Conservation (phyloP, 1,140 invertebrate genomes). For the Calycopis cecrops region DNA sequence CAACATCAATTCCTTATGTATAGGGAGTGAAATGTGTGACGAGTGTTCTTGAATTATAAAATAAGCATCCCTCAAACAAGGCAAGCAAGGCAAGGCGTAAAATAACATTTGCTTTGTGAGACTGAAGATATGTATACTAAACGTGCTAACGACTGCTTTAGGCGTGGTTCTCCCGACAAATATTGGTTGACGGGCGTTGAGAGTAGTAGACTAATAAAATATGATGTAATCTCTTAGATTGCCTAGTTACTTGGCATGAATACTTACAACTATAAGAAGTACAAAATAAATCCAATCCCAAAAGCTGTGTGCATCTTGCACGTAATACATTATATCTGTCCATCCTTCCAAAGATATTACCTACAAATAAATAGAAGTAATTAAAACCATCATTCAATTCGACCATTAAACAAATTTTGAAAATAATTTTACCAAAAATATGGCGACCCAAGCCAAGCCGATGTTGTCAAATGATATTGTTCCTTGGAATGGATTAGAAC, state of each 20-base stretch:
- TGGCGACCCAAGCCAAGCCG: slow-evolving; percentile 99
- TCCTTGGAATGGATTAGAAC: slow-evolving; percentile 98
- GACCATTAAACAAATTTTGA: background rate
- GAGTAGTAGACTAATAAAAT: too few relatives aligned
- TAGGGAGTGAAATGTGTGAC: too few relatives aligned
- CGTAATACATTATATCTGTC: slow-evolving; percentile 99
- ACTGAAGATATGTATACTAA: too few relatives aligned
- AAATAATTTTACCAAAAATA: slow-evolving; percentile 94
- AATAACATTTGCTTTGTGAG: too few relatives aligned
- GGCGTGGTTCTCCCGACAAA: too few relatives aligned
- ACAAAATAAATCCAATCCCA: slow-evolving; percentile 99
- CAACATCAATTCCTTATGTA: too few relatives aligned
- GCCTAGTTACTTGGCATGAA: too few relatives aligned
- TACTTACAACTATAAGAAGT: slow-evolving; percentile 96
- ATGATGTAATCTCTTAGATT: slow-evolving; percentile 3
- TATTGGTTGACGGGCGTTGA: too few relatives aligned
- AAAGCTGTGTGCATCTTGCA: slow-evolving; percentile 99
- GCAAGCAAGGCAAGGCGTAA: too few relatives aligned
- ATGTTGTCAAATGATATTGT: slow-evolving; percentile 99
- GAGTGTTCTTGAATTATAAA: too few relatives aligned
- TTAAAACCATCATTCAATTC: slow-evolving; percentile 5
- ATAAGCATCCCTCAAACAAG: too few relatives aligned
- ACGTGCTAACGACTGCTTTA: too few relatives aligned
- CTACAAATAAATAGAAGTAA: slow-evolving; percentile 72
- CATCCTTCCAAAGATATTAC: slow-evolving; percentile 93